Percentiles rank a stretch among this genome's conserved stretches.
phyloP scores from a whole-genome alignment of 2,888 invertebrate genomes.

The Harpalus rufipes region DNA sequence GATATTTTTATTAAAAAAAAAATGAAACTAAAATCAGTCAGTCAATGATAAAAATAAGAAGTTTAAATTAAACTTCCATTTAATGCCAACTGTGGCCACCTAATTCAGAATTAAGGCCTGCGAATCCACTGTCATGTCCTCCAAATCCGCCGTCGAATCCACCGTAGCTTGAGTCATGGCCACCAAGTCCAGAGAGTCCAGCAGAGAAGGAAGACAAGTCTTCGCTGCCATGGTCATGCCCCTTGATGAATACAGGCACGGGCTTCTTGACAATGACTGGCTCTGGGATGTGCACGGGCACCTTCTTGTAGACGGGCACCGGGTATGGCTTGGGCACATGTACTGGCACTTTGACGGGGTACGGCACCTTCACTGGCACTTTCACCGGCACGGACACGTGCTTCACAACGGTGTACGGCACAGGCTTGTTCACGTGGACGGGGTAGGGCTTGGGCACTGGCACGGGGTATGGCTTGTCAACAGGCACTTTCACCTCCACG shows the following conservation, averaged over 20 bases:
- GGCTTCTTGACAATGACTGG: slow-evolving; percentile 62
- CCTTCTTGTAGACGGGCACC: slow-evolving; percentile 60
- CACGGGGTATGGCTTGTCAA: slow-evolving; percentile 77
- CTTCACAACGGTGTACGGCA: slow-evolving; percentile 79
- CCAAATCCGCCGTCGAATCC: background rate
- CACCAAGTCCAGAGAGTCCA: background rate
- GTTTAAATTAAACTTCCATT: background rate
- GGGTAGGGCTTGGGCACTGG: slow-evolving; percentile 78
- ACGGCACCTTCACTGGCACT: slow-evolving; percentile 58
- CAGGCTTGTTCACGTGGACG: slow-evolving; percentile 79
- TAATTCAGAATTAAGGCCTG: background rate
- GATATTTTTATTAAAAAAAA: background rate
- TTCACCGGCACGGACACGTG: slow-evolving; percentile 76
- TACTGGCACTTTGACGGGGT: slow-evolving; percentile 47
- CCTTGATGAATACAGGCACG: slow-evolving; percentile 62
- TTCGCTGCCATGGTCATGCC: slow-evolving; percentile 38
- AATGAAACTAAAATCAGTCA: background rate
- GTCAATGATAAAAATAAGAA: background rate
- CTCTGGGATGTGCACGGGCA: slow-evolving; percentile 62
- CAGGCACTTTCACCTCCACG: slow-evolving; percentile 77
- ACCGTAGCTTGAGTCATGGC: background rate
- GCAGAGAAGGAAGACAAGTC: background rate
- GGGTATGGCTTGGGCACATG: slow-evolving; percentile 62
- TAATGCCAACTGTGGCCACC: background rate
- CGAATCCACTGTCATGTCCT: slow-evolving; percentile 4